Percentiles rank a stretch among this genome's conserved stretches.
Evolutionary conservation across 2,797 vertebrate genomes (phyloP).

Genomic region (Eurystomus glaucurus): DNA sequence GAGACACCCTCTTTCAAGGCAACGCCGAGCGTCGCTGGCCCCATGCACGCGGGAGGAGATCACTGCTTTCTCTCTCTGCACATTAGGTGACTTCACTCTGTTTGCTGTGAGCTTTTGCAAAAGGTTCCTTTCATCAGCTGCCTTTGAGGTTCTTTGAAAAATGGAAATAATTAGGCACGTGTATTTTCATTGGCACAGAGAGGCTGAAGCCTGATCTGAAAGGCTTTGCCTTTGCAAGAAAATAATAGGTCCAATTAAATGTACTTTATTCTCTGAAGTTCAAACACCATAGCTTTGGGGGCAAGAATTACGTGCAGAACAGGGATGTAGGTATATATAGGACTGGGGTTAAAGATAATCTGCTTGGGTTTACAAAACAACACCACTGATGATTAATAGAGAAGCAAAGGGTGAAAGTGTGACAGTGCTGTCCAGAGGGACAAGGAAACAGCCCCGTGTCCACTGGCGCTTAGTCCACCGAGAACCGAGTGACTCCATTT

Average conservation of each 20-base stretch:
- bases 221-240: conserved; percentile 74
- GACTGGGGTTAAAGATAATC: conserved; percentile 13
- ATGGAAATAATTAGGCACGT: conserved; percentile 81
- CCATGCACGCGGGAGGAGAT: conserved; percentile 29
- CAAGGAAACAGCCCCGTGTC: not conserved
- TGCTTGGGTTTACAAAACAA: not conserved
- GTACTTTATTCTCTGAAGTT: conserved; percentile 80
- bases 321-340: not conserved
- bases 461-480: not conserved
- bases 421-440: not conserved
- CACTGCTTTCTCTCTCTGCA: conserved; percentile 4
- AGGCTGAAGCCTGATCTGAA: conserved; percentile 77
- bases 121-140: conserved; percentile 79
- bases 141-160: conserved; percentile 81
- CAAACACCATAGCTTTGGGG: conserved; percentile 72
- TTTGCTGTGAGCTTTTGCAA: conserved; percentile 75
- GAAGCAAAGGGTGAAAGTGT: not conserved
- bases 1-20: conserved; percentile 7
- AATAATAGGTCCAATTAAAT: conserved; percentile 81
- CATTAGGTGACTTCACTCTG: conserved; percentile 69
- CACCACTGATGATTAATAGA: not conserved
- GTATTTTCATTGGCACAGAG: conserved; percentile 78
- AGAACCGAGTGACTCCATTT: not conserved
- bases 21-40: not conserved
- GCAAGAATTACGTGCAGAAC: conserved; percentile 59